phyloP scores from a whole-genome alignment of 1,140 invertebrate species.

The Varroa destructor region DNA sequence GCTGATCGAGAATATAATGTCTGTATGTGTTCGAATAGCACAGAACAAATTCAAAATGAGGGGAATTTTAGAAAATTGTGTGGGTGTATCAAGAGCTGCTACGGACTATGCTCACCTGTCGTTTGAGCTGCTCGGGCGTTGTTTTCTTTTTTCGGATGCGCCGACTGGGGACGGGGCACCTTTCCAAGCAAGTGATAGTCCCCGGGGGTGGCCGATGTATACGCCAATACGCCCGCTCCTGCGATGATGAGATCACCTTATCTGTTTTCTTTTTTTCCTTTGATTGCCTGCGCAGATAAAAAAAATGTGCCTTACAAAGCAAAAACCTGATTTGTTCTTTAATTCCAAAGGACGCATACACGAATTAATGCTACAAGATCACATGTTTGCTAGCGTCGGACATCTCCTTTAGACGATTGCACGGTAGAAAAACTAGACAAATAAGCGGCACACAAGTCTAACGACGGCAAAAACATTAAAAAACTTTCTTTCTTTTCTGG shows the following conservation, averaged over 20 bases:
- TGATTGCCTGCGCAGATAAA: slow-evolving; percentile 46
- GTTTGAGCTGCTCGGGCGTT: slow-evolving; percentile 28
- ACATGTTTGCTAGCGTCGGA: too few species aligned
- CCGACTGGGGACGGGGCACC: slow-evolving; percentile 19
- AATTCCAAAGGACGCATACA: not conserved
- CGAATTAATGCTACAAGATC: not conserved
- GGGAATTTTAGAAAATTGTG: too few species aligned
- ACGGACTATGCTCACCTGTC: slow-evolving; percentile 29
- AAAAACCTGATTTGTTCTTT: not conserved
- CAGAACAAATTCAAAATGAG: too few species aligned
- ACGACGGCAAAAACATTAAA: too few species aligned
- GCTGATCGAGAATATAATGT: too few species aligned
- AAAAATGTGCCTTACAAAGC: not conserved
- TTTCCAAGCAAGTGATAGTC: slow-evolving; percentile 4
- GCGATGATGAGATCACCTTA: slow-evolving; percentile 83
- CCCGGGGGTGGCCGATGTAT: slow-evolving; percentile 65
- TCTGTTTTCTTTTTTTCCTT: slow-evolving; percentile 88
- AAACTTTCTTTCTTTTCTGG: too few species aligned
- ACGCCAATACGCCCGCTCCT: slow-evolving; percentile 90
- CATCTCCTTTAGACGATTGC: too few species aligned
- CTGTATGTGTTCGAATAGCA: too few species aligned
- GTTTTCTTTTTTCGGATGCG: slow-evolving; percentile 27
- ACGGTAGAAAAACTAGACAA: too few species aligned
- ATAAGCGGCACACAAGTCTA: too few species aligned
- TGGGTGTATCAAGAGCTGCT: not conserved